Base-by-base conservation (phyloP, 2,113 vertebrate species). In the Phoxinus phoxinus region DNA sequence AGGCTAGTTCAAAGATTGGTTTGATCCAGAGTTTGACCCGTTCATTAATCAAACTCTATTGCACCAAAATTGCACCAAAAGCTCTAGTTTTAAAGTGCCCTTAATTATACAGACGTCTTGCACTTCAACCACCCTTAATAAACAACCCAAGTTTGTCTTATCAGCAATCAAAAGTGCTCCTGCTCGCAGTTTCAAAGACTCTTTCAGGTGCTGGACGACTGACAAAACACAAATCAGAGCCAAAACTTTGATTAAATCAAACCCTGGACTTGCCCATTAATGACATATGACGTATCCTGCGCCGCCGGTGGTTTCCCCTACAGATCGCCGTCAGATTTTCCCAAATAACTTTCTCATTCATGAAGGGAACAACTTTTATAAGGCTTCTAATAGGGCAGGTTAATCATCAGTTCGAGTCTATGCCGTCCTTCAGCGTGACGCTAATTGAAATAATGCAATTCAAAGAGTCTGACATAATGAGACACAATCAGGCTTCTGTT, bases 271-370 rank as follows among this genome's bases (percentile, higher is more conserved):
- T 81, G 77, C 83, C 82, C 79, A 89, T 88, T 93, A 91, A 92
- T 91, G 89, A 90, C 89, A 84, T 87, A 84, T 86, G 89, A 69
- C 84, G 61, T 51, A n/a, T 41, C 13, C 58, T 25, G 19, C 63
- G 86, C 89, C 81, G 92, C 87, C 90, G 84, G 85, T 90, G 90
- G 89, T 91, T 92, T 92, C 74, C 87, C 88, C 90, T 87, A 84
- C 84, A 85, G 72, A 88, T 89, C 89, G 81, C 89, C 25, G 32
- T 61, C 76, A 79, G 27, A 76, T 76, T 56, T 77, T 77, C 51
- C 56, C 77, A 80, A 81, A 81, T 51, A 67, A 69, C 79, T 51
- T 51, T 67, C 61, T 27, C 63, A 51, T 82, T 82, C 80, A 7
- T 46, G 35, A 13, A 15, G 10, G n/a, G 37, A 58, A 9, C 2